A percentile compares a stretch with the other conserved stretches of the same genome.
These are phyloP conservation scores for Dicaeum eximium DNA, from an alignment of 2,113 vertebrate genomes.

Conservation along the genomic window DNA sequence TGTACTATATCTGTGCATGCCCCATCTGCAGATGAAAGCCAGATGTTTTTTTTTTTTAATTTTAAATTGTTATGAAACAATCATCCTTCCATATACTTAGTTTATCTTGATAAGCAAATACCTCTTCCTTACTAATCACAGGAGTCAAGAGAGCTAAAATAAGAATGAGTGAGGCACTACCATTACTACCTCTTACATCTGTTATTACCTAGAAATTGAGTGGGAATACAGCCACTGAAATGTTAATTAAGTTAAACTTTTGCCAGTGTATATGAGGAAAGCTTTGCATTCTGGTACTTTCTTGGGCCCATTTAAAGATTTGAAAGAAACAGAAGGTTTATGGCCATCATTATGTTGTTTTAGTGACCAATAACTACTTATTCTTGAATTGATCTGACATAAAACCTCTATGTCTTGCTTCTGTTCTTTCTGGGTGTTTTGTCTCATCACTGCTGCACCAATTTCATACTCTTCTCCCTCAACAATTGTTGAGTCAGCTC, in stretches of 20 bases:
- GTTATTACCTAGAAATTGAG: background rate
- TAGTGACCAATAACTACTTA: background rate
- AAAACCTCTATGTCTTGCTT: background rate
- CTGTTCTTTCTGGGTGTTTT: background rate
- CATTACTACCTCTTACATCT: background rate
- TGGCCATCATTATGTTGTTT: background rate
- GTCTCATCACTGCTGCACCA: background rate
- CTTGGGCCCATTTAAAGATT: background rate
- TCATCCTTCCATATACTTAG: background rate
- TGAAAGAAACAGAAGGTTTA: background rate
- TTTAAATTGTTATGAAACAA: conserved; percentile 4
- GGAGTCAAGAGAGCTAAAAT: background rate
- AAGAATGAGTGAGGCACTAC: background rate
- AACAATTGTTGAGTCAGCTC: background rate
- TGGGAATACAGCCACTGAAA: background rate
- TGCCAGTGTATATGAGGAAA: background rate
- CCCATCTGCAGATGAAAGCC: background rate
- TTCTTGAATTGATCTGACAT: background rate
- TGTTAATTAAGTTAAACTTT: background rate
- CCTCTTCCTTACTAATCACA: background rate
- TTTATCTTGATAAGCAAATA: background rate
- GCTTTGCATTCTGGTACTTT: background rate
- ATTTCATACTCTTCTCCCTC: background rate
- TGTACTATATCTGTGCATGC: background rate
- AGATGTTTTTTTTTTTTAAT: background rate